Evolutionary conservation across 2,888 invertebrate genomes (phyloP).

Genomic region (Parascotia fuliginaria): DNA sequence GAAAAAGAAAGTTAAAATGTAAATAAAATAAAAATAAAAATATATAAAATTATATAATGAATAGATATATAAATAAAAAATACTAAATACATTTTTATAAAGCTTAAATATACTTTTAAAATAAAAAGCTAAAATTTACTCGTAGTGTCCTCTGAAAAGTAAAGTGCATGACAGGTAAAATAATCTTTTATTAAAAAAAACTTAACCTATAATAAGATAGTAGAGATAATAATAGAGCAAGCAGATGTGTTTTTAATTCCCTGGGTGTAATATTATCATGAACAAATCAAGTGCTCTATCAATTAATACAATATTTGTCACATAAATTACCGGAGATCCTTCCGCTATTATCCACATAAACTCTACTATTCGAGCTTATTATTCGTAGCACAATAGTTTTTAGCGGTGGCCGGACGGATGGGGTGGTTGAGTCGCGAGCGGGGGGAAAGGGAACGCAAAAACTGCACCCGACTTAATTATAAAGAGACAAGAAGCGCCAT

Average conservation of each 20-base stretch:
- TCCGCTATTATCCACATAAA: slow-evolving; percentile 55
- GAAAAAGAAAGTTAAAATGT: too few relatives aligned
- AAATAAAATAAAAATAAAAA: too few relatives aligned
- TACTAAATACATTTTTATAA: too few relatives aligned
- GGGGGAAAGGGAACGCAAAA: slow-evolving; percentile 69
- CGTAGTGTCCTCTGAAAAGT: too few relatives aligned
- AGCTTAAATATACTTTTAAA: too few relatives aligned
- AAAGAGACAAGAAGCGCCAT: slow-evolving; percentile 86
- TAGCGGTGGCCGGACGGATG: slow-evolving; percentile 44
- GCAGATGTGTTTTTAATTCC: slow-evolving; percentile 62
- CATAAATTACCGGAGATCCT: slow-evolving; percentile 73
- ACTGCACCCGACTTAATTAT: slow-evolving; percentile 86
- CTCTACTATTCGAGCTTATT: slow-evolving; percentile 53
- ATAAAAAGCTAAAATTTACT: background rate
- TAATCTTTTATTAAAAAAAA: slow-evolving; percentile 10
- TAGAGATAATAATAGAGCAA: background rate
- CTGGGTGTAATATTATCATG: slow-evolving; percentile 69
- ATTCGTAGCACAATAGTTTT: slow-evolving; percentile 74
- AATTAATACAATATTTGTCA: slow-evolving; percentile 82
- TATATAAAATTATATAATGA: too few relatives aligned
- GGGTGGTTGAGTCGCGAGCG: slow-evolving; percentile 35
- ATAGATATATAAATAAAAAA: too few relatives aligned
- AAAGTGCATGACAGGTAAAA: slow-evolving; percentile 16
- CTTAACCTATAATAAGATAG: background rate
- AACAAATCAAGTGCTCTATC: slow-evolving; percentile 66